phyloP scores from a whole-genome alignment of 37 sponge, comb jelly and placozoan species.

The Spongilla lacustris region DNA sequence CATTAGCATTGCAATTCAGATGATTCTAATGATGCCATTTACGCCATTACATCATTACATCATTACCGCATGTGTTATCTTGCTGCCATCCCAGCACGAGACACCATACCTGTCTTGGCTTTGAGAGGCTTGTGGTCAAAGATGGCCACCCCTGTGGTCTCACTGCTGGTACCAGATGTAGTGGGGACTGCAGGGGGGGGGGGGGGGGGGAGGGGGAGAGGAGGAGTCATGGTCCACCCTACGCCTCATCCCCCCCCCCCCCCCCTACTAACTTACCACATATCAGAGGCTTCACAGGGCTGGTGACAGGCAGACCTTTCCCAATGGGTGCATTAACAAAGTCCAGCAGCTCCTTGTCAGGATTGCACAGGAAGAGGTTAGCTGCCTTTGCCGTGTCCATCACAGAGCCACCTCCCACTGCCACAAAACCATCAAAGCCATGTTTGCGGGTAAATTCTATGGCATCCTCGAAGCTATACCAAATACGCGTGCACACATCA shows the following conservation, averaged over 20 bases:
- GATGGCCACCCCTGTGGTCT: constrained; percentile 88
- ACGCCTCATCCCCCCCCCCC: too few relatives aligned
- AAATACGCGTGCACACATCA: neutral
- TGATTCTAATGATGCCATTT: too few relatives aligned
- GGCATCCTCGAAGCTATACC: constrained; percentile 68
- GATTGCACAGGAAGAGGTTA: constrained; percentile 68
- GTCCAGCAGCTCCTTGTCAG: constrained; percentile 81
- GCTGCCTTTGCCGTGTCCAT: constrained; percentile 94
- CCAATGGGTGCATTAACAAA: constrained; percentile 86
- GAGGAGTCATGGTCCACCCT: too few relatives aligned
- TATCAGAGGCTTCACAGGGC: constrained; percentile 66
- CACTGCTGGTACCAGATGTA: constrained; percentile 89
- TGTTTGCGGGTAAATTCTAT: constrained; percentile 55
- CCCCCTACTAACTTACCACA: constrained; percentile 53
- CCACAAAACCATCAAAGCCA: constrained; percentile 79
- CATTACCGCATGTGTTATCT: too few relatives aligned
- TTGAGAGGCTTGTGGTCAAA: constrained; percentile 83
- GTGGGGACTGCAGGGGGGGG: constrained; percentile 64
- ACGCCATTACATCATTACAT: too few relatives aligned
- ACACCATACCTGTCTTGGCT: constrained; percentile 91
- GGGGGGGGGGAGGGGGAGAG: neutral
- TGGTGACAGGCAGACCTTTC: constrained; percentile 59
- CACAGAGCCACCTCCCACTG: constrained; percentile 93
- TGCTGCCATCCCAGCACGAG: too few relatives aligned
- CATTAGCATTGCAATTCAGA: too few relatives aligned